Evolutionary conservation across 2,113 vertebrate species (phyloP), one percentile per base, ranked within the genome.

Genomic region (Gavialis gangeticus): DNA sequence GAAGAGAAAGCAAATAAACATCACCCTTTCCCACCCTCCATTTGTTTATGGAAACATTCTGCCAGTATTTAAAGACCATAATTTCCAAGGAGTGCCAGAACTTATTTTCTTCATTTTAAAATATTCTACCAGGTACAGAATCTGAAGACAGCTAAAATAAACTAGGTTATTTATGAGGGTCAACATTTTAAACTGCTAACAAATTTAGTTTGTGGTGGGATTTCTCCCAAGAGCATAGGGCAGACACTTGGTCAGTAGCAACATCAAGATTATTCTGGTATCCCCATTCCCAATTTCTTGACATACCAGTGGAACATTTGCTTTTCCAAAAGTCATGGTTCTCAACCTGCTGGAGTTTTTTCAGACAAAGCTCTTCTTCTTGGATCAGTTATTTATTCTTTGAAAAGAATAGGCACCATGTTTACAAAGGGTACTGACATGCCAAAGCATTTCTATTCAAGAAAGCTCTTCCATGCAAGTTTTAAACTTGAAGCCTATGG

Each of bases 31-130:
- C 55, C 78, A 89, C 34, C 75, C 78, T 66, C 12, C 3, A 62
- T 55, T 58, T 80, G 78, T 77, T 95, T 84, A 95, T 15, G 62
- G 82, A 92, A 96, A 90, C 81, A 91, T 80, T 91, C 87, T 71
- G 92, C 64, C 64, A 89, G 69, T 73, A 96, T 82, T 64, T 95
- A 77, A 86, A 0, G 0, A 57, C 30, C 57, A 57, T 27, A 30
- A 69, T 34, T 34, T 3, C 24, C 54, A 92, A 93, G 73, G 3
- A 1, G 28, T 54, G 73, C 83, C 89, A 91, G 80, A 95, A 91
- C 82, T 82, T 78, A 71, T 55, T 75, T 93, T 57, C 78, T 82
- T 94, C 62, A 67, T 5, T 16, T 4, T 55, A 19, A 87, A 73
- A 18, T 54, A 64, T 46, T 37, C 30, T 37, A 19, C 67, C 37